Evolutionary conservation across 2,113 vertebrate genomes (phyloP).

Genomic region (Plectropomus leopardus): DNA sequence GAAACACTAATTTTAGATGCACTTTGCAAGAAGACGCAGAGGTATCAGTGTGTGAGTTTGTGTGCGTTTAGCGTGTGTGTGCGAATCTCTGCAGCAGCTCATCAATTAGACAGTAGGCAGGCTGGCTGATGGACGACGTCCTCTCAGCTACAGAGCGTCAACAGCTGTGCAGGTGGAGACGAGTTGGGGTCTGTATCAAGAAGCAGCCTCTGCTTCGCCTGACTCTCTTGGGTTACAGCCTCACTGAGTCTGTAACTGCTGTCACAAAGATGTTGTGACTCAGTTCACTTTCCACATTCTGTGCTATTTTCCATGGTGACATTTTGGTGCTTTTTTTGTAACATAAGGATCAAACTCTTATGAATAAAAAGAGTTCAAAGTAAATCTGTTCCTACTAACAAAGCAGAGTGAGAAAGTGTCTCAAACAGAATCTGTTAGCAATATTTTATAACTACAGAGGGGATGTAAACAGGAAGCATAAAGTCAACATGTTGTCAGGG

Average conservation of each 20-base stretch:
- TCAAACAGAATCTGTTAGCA: neutral
- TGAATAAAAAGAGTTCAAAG: neutral
- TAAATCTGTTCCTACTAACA: neutral
- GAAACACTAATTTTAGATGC: conserved; percentile 43
- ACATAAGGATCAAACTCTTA: neutral
- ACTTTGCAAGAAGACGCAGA: conserved; percentile 20
- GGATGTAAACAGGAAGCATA: neutral
- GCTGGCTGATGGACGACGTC: conserved; percentile 5
- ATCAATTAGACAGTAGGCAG: conserved; percentile 50
- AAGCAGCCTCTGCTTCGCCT: neutral
- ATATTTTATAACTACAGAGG: neutral
- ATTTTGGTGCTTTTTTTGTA: neutral
- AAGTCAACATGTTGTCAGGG: neutral
- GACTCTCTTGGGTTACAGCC: too few species aligned
- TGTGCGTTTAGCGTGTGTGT: neutral
- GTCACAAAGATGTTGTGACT: neutral
- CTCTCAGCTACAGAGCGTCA: neutral
- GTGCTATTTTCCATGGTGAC: neutral
- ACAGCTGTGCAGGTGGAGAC: conserved; percentile 37
- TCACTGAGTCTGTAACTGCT: neutral
- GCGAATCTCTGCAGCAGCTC: conserved; percentile 21
- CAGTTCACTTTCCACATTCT: neutral
- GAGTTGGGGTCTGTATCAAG: neutral
- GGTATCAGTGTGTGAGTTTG: neutral
- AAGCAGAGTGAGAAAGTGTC: neutral